These are phyloP conservation scores for Synanthedon andrenaeformis DNA, from an alignment of 2,888 invertebrate species.

Conservation along the genomic window DNA sequence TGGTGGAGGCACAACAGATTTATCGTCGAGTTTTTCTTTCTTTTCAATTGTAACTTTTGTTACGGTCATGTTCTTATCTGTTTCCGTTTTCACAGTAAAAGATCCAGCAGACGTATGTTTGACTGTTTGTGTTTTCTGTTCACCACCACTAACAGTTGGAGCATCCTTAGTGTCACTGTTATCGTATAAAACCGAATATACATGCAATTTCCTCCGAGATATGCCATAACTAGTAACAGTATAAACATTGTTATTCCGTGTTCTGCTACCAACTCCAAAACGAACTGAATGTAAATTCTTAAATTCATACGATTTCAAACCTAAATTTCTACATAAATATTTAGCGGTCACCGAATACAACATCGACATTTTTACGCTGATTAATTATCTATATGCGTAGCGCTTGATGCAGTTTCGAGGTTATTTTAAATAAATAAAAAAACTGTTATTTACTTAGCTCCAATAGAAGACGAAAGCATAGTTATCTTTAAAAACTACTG, in stretches of 20 bases:
- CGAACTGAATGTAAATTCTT: slow-evolving; percentile 38
- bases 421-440: too few relatives aligned
- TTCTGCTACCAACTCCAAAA: slow-evolving; percentile 12
- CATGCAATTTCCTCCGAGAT: neutral
- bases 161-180: neutral
- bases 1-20: slow-evolving; percentile 16
- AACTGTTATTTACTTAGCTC: too few relatives aligned
- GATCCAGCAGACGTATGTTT: slow-evolving; percentile 40
- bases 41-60: slow-evolving; percentile 62
- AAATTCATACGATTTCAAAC: slow-evolving; percentile 34
- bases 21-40: slow-evolving; percentile 14
- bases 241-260: neutral
- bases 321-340: slow-evolving; percentile 44
- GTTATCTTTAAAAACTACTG: too few relatives aligned
- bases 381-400: too few relatives aligned
- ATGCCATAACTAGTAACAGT: neutral
- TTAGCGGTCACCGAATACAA: slow-evolving; percentile 44
- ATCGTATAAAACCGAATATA: neutral
- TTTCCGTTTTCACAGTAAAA: slow-evolving; percentile 55
- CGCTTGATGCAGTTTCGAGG: too few relatives aligned
- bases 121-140: slow-evolving; percentile 18
- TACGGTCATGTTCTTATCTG: slow-evolving; percentile 40
- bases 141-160: neutral
- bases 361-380: slow-evolving; percentile 27
- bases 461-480: too few relatives aligned